Conservation (phyloP, 2,888 invertebrate species). For the Amiota minor region DNA sequence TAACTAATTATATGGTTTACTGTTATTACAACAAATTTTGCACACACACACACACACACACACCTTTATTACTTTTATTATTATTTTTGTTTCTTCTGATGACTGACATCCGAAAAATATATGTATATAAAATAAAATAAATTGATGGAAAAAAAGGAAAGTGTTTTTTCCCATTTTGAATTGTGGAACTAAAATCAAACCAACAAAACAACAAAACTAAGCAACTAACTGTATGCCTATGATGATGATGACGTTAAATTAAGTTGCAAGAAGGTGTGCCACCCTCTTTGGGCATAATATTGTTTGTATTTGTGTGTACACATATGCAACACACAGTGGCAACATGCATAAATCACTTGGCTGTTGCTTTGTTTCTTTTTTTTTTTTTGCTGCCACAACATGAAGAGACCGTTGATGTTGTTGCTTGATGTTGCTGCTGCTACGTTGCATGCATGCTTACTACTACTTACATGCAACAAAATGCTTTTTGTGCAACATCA, state of each 20-base stretch:
- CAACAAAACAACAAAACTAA: slow-evolving; percentile 50
- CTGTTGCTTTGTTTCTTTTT: not conserved
- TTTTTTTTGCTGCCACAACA: not conserved
- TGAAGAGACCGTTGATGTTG: slow-evolving; percentile 26
- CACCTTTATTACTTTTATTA: no score
- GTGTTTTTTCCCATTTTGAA: slow-evolving; percentile 38
- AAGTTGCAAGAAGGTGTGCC: slow-evolving; percentile 26
- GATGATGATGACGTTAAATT: not conserved
- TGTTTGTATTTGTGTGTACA: not conserved
- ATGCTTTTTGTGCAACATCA: slow-evolving; percentile 18
- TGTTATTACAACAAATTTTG: not conserved
- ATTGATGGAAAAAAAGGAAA: slow-evolving; percentile 51
- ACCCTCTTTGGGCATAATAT: not conserved
- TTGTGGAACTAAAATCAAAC: no score
- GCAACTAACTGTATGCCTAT: not conserved
- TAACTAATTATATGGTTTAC: slow-evolving; percentile 15
- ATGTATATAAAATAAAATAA: slow-evolving; percentile 47
- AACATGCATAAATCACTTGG: slow-evolving; percentile 3
- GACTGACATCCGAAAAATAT: slow-evolving; percentile 12
- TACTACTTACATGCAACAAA: slow-evolving; percentile 22
- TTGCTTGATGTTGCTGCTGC: slow-evolving; percentile 33
- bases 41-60: no score
- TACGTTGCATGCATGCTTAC: not conserved
- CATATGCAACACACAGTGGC: not conserved
- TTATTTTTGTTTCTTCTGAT: slow-evolving; percentile 11